Conservation (phyloP, 2,888 invertebrate genomes). For the Tuta absoluta region DNA sequence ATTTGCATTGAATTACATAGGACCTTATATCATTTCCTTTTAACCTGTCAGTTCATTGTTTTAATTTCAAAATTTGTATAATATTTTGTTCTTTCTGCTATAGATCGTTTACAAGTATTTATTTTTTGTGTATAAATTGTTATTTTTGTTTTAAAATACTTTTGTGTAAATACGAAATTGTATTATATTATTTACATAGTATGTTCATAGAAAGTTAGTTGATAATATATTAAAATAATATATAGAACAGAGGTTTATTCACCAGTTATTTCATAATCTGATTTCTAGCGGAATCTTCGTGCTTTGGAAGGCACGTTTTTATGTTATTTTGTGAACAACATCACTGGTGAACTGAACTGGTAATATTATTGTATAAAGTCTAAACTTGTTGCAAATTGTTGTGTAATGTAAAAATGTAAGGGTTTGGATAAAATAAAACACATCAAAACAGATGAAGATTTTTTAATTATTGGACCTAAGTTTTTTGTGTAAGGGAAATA, state of each 20-base stretch:
- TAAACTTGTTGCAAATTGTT: not conserved
- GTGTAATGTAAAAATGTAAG: not conserved
- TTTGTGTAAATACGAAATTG: not conserved
- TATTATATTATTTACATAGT: not conserved
- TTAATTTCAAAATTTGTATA: too few relatives aligned
- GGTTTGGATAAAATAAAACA: slow-evolving; percentile 3
- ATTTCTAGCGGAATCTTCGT: not conserved
- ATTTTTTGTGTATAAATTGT: not conserved
- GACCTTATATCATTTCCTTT: too few relatives aligned
- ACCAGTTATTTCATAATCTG: not conserved
- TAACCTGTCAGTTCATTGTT: too few relatives aligned
- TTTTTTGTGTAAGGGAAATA: too few relatives aligned
- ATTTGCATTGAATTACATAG: too few relatives aligned
- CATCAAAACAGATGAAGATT: not conserved
- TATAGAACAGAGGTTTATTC: not conserved
- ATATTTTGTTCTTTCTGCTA: too few relatives aligned
- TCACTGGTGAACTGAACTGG: not conserved
- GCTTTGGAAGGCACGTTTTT: not conserved
- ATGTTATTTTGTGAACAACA: not conserved
- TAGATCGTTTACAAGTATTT: too few relatives aligned
- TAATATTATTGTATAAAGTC: not conserved
- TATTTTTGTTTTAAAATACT: not conserved
- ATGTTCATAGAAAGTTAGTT: not conserved
- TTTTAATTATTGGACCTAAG: not conserved
- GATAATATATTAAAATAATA: not conserved